phyloP scores from a whole-genome alignment of 2,113 vertebrate genomes.

The Morone chrysops region DNA sequence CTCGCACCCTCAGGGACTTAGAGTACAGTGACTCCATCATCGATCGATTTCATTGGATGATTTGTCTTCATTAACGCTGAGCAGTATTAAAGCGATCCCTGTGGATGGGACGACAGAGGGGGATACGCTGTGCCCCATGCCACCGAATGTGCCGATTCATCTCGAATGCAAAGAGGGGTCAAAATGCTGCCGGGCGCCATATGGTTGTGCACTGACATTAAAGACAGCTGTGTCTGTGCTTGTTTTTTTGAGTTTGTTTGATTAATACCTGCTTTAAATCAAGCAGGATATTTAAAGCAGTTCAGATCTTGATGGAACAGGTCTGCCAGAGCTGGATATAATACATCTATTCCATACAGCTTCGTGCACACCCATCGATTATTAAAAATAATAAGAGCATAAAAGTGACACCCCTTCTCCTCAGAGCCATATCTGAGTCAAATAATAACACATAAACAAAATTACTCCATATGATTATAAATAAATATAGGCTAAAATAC shows the following conservation, averaged over 20 bases:
- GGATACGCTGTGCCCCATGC: not conserved
- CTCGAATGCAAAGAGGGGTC: slow-evolving; percentile 60
- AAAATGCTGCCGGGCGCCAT: slow-evolving; percentile 36
- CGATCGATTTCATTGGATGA: slow-evolving; percentile 78
- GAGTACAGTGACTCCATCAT: slow-evolving; percentile 70
- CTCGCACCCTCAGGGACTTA: slow-evolving; percentile 6
- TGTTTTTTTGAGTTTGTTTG: slow-evolving; percentile 2
- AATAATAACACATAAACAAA: too few species aligned
- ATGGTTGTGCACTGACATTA: slow-evolving; percentile 35
- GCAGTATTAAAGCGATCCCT: slow-evolving; percentile 67
- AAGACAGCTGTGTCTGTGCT: slow-evolving; percentile 21
- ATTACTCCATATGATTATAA: too few species aligned
- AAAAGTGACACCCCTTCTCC: not conserved
- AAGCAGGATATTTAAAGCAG: slow-evolving; percentile 1
- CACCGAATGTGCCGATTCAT: slow-evolving; percentile 58
- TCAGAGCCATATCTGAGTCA: not conserved
- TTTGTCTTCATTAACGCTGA: slow-evolving; percentile 81
- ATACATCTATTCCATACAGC: not conserved
- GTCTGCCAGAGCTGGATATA: not conserved
- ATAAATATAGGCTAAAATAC: too few species aligned
- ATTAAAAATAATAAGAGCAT: not conserved
- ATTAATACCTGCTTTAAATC: slow-evolving; percentile 42
- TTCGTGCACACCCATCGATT: not conserved
- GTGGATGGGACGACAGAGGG: slow-evolving; percentile 21
- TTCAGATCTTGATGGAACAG: not conserved